Percentiles rank a stretch among this genome's conserved stretches.
Conservation (phyloP, 1,140 invertebrate species). For the Ylistrum balloti region DNA sequence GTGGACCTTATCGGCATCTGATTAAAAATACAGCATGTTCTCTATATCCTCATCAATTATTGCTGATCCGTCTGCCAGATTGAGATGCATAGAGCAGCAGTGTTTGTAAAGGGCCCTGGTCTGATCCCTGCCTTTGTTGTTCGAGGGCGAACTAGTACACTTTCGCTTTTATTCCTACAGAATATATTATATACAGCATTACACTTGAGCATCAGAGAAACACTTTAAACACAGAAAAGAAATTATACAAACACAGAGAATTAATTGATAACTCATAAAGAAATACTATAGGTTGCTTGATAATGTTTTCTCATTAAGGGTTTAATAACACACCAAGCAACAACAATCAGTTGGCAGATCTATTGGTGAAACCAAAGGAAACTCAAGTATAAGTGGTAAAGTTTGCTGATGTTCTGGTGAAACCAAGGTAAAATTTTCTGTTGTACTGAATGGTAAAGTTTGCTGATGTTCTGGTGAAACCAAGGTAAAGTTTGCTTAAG, state of each 20-base stretch:
- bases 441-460: too few relatives aligned
- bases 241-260: background rate
- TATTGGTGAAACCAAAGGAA: too few relatives aligned
- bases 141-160: background rate
- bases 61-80: constrained; percentile 8
- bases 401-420: too few relatives aligned
- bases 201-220: background rate
- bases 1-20: background rate
- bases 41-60: constrained; percentile 30
- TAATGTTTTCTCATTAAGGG: too few relatives aligned
- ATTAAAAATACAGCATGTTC: background rate
- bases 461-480: too few relatives aligned
- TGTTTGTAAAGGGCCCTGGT: background rate
- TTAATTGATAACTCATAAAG: constrained; percentile 30
- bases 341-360: too few relatives aligned
- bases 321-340: too few relatives aligned
- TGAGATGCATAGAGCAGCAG: constrained; percentile 5
- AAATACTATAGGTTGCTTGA: background rate
- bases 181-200: background rate
- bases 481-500: too few relatives aligned
- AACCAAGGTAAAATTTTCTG: too few relatives aligned
- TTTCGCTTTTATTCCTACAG: constrained; percentile 1
- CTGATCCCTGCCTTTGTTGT: constrained; percentile 1
- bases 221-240: background rate
- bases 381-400: too few relatives aligned